Base-by-base conservation (phyloP, 2,113 vertebrate species). In the Eira barbara region DNA sequence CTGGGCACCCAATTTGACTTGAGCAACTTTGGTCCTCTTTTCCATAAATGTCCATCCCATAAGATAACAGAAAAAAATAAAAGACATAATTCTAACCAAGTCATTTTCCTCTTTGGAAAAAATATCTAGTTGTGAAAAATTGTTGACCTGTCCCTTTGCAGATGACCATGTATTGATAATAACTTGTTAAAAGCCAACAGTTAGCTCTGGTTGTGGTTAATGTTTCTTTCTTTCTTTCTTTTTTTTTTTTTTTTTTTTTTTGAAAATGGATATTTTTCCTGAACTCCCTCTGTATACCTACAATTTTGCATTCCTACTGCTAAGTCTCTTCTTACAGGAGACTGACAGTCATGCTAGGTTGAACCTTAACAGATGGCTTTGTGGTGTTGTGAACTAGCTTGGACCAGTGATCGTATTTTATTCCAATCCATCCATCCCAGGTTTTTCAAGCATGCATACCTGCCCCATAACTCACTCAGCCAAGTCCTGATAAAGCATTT, bases 401-500 rank as follows among this genome's bases (percentile, higher is more conserved):
- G 36, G 76, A 78, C 13, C 49, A 74, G 27, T n/a, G 42, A 85
- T 95, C 34, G 52, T 76, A 84, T 93, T 97, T 96, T 83, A 97
- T 78, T 89, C 85, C 69, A 80, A 73, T 81, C 92, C 36, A 93
- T 86, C 67, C 57, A 89, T 82, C 31, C 29, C 21, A 61, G 39
- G 23, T 95, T 23, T 93, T 91, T 83, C 23, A 89, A 89, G 59
- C 29, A 90, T 4, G 2, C 8, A 67, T n/a, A 88, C 49, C 63
- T 95, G 86, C 29, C 45, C 82, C 52, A 81, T 93, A 97, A 96
- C n/a, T 96, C 69, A 59, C 49, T 79, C 96, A 93, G 12, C 73
- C 96, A 97, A 84, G 97, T 97, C 14, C 82, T 94, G 97, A 96
- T 39, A 47, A 57, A 57, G 89, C 82, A 97, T 86, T 97, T 93